A percentile compares a stretch with the other conserved stretches of the same genome.
phyloP scores from a whole-genome alignment of 2,113 vertebrate species.

The Aplodontia rufa region DNA sequence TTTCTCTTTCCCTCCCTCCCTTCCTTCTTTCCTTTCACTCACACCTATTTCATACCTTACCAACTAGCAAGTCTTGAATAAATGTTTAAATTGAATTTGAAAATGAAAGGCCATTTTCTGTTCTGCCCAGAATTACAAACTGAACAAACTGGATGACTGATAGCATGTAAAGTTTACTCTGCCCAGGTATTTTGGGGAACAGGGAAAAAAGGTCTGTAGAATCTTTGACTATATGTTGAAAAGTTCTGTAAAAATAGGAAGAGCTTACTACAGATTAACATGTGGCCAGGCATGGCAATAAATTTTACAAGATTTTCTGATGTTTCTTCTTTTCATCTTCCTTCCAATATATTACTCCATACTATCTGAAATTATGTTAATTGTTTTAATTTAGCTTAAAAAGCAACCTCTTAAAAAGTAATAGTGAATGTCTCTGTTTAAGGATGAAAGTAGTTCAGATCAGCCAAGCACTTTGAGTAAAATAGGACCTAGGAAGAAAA shows the following conservation, averaged over 20 bases:
- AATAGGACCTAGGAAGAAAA: neutral
- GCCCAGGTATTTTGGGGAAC: neutral
- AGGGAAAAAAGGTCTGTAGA: too few species aligned
- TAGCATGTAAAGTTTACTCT: neutral
- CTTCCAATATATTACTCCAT: neutral
- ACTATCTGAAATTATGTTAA: neutral
- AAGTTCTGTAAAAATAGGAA: neutral
- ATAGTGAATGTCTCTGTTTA: neutral
- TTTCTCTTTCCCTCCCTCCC: too few species aligned
- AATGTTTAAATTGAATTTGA: neutral
- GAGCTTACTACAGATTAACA: neutral
- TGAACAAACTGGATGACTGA: neutral
- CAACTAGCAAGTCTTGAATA: neutral
- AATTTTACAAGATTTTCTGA: neutral
- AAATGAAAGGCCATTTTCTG: neutral
- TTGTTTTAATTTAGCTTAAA: conserved; percentile 3
- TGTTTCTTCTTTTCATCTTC: neutral
- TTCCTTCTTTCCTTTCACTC: neutral
- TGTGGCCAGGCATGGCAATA: neutral
- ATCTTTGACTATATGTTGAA: neutral
- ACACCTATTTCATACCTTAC: neutral
- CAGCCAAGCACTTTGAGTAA: neutral
- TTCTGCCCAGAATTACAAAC: neutral
- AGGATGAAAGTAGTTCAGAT: neutral
- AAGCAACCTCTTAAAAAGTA: neutral